Percentiles rank a stretch among this genome's conserved stretches.
Conservation (phyloP, 53 echinoderm and acorn worm genomes). For the Crossaster papposus region DNA sequence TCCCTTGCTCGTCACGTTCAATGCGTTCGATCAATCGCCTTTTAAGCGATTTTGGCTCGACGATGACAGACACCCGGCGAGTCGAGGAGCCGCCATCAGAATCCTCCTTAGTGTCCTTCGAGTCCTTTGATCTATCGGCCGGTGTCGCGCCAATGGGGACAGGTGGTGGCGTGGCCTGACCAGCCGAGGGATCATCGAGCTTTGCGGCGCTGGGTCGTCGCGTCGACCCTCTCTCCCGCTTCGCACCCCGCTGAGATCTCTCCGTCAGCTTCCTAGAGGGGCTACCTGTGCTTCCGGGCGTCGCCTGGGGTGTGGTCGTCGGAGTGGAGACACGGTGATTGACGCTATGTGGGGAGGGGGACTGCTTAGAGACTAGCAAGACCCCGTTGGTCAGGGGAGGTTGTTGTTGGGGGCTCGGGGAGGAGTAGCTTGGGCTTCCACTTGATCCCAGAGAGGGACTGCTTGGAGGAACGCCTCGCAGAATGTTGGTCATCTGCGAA, state of each 20-base stretch:
- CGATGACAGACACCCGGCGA: slow-evolving; percentile 57
- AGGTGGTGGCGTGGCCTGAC: background rate
- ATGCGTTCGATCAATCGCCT: slow-evolving; percentile 34
- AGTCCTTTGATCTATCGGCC: background rate
- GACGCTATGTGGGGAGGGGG: slow-evolving; percentile 6
- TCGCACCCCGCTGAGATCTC: slow-evolving; percentile 15
- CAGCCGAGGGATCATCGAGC: background rate
- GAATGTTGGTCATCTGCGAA: slow-evolving; percentile 79
- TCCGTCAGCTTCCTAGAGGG: slow-evolving; percentile 4
- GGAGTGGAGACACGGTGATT: background rate
- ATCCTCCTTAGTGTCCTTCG: background rate
- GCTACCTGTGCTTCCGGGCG: background rate
- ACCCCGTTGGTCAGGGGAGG: slow-evolving; percentile 29
- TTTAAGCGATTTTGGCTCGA: slow-evolving; percentile 40
- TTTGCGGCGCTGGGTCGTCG: slow-evolving; percentile 28
- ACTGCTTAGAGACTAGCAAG: background rate
- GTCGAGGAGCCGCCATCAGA: slow-evolving; percentile 20
- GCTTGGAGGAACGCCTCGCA: slow-evolving; percentile 71
- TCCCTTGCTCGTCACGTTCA: background rate
- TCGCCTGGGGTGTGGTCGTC: slow-evolving; percentile 8
- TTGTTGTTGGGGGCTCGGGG: slow-evolving; percentile 24
- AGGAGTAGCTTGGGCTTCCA: slow-evolving; percentile 25
- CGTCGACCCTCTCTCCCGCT: slow-evolving; percentile 17
- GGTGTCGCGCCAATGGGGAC: background rate
- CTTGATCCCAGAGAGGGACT: slow-evolving; percentile 52